Conservation (phyloP, 2,888 invertebrate genomes). For the Phorcus lineatus region DNA sequence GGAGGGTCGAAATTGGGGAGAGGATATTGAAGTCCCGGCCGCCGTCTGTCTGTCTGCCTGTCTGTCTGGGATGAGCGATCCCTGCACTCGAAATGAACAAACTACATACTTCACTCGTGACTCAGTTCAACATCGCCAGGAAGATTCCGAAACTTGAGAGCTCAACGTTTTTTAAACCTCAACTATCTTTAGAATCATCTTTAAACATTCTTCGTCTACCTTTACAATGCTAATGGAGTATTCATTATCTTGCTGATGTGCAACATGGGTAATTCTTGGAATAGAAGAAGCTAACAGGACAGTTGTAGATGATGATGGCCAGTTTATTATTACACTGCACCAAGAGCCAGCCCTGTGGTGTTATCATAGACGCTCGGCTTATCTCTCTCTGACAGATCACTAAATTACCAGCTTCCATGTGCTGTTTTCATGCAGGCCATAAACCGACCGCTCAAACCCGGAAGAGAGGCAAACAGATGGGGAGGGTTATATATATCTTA, state of each 20-base stretch:
- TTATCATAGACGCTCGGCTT: constrained; percentile 5
- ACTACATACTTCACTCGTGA: constrained; percentile 25
- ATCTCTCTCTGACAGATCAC: constrained; percentile 11
- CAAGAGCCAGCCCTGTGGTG: not conserved
- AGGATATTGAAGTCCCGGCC: not conserved
- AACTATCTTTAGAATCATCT: constrained; percentile 20
- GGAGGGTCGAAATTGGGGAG: not conserved
- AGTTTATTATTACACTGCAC: not conserved
- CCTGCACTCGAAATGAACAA: constrained; percentile 12
- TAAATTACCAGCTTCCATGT: not conserved
- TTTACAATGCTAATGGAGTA: no score
- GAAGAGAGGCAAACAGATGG: not conserved
- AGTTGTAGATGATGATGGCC: no score
- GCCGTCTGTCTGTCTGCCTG: not conserved
- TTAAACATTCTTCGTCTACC: not conserved
- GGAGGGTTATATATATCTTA: not conserved
- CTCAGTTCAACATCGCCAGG: constrained; percentile 15
- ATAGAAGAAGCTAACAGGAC: no score
- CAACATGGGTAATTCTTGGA: no score
- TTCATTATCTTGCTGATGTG: no score
- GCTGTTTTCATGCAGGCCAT: not conserved
- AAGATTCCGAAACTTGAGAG: not conserved
- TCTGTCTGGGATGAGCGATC: not conserved
- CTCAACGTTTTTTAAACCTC: not conserved
- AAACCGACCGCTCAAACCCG: not conserved